Evolutionary conservation across 2,113 vertebrate species (phyloP).

Genomic region (Cynopterus brachyotis): DNA sequence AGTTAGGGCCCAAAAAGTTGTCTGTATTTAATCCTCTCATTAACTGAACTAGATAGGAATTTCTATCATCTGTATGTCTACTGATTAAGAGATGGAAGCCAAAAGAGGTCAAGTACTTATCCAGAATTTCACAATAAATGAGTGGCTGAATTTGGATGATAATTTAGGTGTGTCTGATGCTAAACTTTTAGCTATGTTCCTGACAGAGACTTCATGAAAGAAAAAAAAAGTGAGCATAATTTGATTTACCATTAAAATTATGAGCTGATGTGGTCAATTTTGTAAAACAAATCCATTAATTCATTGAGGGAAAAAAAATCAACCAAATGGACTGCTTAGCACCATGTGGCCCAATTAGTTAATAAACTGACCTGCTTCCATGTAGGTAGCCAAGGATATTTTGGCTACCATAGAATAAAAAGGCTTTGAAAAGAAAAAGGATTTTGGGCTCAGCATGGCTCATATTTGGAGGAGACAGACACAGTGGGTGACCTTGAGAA

Average conservation of each 20-base stretch:
- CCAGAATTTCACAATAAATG: neutral
- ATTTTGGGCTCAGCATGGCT: neutral
- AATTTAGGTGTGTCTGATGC: neutral
- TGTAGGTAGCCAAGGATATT: neutral
- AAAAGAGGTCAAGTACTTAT: neutral
- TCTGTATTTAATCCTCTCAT: neutral
- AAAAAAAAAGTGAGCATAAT: neutral
- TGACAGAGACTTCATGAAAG: neutral
- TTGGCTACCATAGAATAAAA: neutral
- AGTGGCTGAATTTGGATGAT: neutral
- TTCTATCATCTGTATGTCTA: neutral
- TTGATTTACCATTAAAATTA: constrained; percentile 46
- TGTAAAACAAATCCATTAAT: constrained; percentile 48
- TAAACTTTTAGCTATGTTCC: neutral
- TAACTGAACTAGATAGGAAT: neutral
- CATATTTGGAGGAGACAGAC: neutral
- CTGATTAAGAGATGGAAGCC: neutral
- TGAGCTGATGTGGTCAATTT: constrained; percentile 27
- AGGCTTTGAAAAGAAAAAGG: neutral
- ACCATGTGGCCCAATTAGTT: neutral
- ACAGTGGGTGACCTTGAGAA: neutral
- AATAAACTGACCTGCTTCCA: neutral
- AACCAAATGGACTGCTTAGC: constrained; percentile 8
- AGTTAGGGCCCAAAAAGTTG: neutral
- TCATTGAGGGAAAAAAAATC: constrained; percentile 7